Base-by-base conservation (phyloP, 2,797 vertebrate species). In the Clarias laeviceps region DNA sequence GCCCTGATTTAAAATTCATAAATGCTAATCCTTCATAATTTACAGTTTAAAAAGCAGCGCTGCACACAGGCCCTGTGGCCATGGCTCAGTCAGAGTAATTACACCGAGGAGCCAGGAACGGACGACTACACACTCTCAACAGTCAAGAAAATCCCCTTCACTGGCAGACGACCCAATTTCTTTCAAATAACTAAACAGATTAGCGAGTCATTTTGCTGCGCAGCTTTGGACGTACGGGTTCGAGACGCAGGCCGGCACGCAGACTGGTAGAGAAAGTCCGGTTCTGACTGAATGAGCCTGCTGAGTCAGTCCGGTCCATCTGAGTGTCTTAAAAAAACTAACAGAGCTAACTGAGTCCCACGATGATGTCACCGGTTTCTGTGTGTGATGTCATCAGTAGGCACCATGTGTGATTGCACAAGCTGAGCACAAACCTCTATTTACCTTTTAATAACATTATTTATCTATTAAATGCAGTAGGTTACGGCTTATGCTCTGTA, bases 21-120 rank as follows among this genome's bases (percentile, higher is more conserved):
- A 99, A 99, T 99, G 98, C 98, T 99, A 99, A 99, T 99, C 98
- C 98, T 97, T 98, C 97, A 99, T 99, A 99, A 99, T 99, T 99
- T 99, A 99, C 97, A 98, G 98, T 99, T 99, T 99, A 99, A 99
- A 97, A 99, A 97, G 97, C 97, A 98, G 97, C 96, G 97, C 97
- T 96, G 96, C 97, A 97, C 97, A 95, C 96, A 96, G 97, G 97
- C 97, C 98, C 98, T 96, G 96, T 98, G 98, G 98, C 98, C 98
- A 98, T 95, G 96, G 97, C 97, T 97, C 98, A 98, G 98, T 98
- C 98, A 98, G 97, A 98, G 98, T 99, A 99, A 99, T 99, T 99
- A 99, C 98, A 97, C 97, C 96, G 97, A 97, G 96, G 96, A 97
- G 97, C 97, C 95, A 96, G 97, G 97, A 99, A 98, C 96, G 97